A percentile compares a stretch with the other conserved stretches of the same genome.
These are phyloP conservation scores for Drosophila paucipuncta DNA, from an alignment of 2,888 invertebrate genomes.

Conservation along the genomic window DNA sequence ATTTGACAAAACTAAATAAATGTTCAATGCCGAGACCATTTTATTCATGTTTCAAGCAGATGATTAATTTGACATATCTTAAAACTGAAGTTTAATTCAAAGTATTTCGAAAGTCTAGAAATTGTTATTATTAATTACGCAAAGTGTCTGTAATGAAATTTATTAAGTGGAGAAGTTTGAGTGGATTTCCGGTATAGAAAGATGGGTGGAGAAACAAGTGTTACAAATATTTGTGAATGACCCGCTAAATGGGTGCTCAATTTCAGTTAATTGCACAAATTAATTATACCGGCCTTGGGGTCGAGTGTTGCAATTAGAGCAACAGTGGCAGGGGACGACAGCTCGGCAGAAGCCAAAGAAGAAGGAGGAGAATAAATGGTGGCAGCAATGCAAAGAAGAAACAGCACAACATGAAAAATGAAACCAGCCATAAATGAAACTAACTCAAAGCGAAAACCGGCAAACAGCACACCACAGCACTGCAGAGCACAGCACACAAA, in stretches of 20 bases:
- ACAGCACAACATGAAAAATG: constrained; percentile 35
- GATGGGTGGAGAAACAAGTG: background rate
- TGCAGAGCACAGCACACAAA: constrained; percentile 29
- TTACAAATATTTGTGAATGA: constrained; percentile 35
- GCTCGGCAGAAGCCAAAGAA: constrained; percentile 16
- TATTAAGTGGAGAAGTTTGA: background rate
- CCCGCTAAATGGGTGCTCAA: constrained; percentile 70
- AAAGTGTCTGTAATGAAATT: background rate
- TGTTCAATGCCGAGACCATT: background rate
- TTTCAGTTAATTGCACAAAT: constrained; percentile 75
- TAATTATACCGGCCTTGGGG: constrained; percentile 67
- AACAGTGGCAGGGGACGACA: constrained; percentile 24
- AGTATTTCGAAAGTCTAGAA: background rate
- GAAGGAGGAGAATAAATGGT: constrained; percentile 8
- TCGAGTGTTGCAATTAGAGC: constrained; percentile 39
- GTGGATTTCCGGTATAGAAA: background rate
- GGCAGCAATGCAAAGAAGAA: background rate
- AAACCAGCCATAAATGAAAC: constrained; percentile 50
- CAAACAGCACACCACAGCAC: constrained; percentile 13
- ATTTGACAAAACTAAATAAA: background rate
- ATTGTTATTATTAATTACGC: background rate
- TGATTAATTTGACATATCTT: background rate
- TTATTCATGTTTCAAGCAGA: background rate
- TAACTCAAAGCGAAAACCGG: constrained; percentile 49
- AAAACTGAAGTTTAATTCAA: background rate